Conservation (phyloP, 1,140 invertebrate genomes). For the Drosophila varians region DNA sequence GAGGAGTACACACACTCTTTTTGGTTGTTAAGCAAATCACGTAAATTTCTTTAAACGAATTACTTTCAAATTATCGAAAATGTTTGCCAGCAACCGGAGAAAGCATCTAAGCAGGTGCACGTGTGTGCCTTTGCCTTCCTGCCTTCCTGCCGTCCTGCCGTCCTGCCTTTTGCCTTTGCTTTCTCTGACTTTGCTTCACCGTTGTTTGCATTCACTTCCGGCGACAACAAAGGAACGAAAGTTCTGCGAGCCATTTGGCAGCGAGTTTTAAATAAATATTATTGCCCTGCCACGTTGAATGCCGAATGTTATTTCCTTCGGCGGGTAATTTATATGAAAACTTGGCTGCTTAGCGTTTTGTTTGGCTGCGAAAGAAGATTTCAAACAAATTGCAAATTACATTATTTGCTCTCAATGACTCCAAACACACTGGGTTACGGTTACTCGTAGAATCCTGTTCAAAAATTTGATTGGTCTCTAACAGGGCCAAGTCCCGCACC, state of each 20-base stretch:
- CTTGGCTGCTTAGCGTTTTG: slow-evolving; percentile 27
- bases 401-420: too few relatives aligned
- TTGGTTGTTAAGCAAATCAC: slow-evolving; percentile 73
- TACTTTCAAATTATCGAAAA: slow-evolving; percentile 73
- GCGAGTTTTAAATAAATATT: slow-evolving; percentile 75
- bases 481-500: too few relatives aligned
- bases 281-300: slow-evolving; percentile 40
- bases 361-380: neutral
- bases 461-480: neutral
- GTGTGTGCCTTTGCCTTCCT: slow-evolving; percentile 11
- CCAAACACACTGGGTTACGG: too few relatives aligned
- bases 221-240: slow-evolving; percentile 10
- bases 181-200: neutral
- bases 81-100: slow-evolving; percentile 8
- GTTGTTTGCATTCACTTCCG: slow-evolving; percentile 12
- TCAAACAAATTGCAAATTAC: neutral
- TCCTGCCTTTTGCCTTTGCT: slow-evolving; percentile 1
- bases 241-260: slow-evolving; percentile 15
- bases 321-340: slow-evolving; percentile 75
- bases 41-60: slow-evolving; percentile 75
- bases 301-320: slow-evolving; percentile 21
- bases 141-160: neutral
- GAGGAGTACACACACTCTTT: slow-evolving; percentile 21
- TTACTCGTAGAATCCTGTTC: neutral
- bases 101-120: slow-evolving; percentile 13